These are phyloP conservation scores for Rhaphigaster nebulosa DNA, from an alignment of 2,888 invertebrate genomes.

Conservation along the genomic window DNA sequence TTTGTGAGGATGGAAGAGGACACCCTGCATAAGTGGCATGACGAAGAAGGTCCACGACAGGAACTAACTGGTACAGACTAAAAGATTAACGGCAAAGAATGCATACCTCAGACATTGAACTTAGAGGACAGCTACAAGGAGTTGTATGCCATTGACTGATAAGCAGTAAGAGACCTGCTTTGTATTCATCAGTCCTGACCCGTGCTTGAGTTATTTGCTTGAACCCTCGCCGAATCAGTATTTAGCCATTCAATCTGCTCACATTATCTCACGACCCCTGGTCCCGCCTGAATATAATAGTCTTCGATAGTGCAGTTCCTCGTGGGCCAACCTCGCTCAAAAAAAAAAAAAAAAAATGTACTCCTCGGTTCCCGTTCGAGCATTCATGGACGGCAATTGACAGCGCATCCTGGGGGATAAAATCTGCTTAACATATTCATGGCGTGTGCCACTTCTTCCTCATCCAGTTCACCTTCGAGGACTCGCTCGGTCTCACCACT, in stretches of 20 bases:
- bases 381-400: background rate
- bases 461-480: background rate
- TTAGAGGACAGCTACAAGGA: background rate
- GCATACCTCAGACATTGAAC: background rate
- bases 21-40: too few species aligned
- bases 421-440: conserved; percentile 5
- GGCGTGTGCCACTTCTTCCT: background rate
- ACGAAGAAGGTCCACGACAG: too few species aligned
- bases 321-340: background rate
- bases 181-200: conserved; percentile 15
- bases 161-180: background rate
- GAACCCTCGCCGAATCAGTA: background rate
- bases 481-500: background rate
- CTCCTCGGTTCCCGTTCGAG: background rate
- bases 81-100: too few species aligned
- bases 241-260: conserved; percentile 1
- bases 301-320: background rate
- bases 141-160: background rate
- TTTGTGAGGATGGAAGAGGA: too few species aligned
- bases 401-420: background rate
- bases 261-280: conserved; percentile 19
- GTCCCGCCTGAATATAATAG: background rate
- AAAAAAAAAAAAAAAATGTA: background rate
- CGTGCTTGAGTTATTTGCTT: conserved; percentile 33
- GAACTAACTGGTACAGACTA: too few species aligned